Percentiles rank a stretch among this genome's conserved stretches.
These are phyloP conservation scores for Oncorhynchus tshawytscha DNA, from an alignment of 2,113 vertebrate genomes.

Conservation along the genomic window DNA sequence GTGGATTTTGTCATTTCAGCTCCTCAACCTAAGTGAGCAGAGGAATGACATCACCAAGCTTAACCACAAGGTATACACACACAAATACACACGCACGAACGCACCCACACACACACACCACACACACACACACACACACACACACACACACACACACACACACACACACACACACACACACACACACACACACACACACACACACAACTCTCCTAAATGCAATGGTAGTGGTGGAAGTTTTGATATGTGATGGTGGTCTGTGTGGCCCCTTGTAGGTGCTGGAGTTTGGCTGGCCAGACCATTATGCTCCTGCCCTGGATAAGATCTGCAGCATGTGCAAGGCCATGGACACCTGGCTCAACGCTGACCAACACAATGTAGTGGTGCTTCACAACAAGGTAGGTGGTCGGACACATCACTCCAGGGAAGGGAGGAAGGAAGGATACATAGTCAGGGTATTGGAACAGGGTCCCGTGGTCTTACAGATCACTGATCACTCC, in stretches of 20 bases:
- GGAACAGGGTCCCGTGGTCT: too few species aligned
- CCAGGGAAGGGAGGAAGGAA: too few species aligned
- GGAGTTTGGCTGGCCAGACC: constrained; percentile 95
- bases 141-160: too few species aligned
- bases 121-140: too few species aligned
- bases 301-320: constrained; percentile 91
- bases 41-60: constrained; percentile 84
- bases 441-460: too few species aligned
- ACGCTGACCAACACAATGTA: constrained; percentile 80
- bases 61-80: constrained; percentile 83
- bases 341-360: constrained; percentile 96
- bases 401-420: constrained; percentile 13
- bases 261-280: constrained; percentile 75
- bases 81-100: background rate
- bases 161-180: background rate
- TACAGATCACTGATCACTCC: too few species aligned
- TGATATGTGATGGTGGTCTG: background rate
- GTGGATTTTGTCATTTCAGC: constrained; percentile 63
- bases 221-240: background rate
- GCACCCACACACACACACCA: background rate
- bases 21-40: constrained; percentile 91
- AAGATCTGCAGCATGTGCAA: constrained; percentile 98
- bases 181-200: background rate
- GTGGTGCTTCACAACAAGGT: constrained; percentile 97
- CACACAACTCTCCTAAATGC: background rate